Evolutionary conservation across 2,113 vertebrate genomes (phyloP), one percentile per base, ranked within the genome.

Genomic region (Donacobius atricapilla): DNA sequence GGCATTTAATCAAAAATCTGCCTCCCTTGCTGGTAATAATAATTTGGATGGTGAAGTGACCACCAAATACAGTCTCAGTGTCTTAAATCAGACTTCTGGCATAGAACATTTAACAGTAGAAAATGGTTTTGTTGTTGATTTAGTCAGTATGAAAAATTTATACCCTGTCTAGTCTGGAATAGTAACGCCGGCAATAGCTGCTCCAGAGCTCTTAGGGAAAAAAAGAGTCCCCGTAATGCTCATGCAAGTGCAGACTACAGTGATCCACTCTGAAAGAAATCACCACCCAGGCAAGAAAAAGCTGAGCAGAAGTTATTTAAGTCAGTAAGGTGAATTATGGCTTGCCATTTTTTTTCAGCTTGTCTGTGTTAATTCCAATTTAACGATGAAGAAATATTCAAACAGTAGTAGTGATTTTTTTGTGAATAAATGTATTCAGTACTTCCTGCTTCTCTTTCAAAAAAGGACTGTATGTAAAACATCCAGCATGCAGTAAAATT

Each of bases 111-210:
- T 57, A 70, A 75, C 44, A 82, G 51, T 1, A 91, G 39, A 68
- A 91, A 82, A 24, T 16, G 6, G 28, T 58, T 87, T 11, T 78
- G 31, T 21, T 50, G 37, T 71, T 51, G 19, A 76, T 83, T 76
- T 63, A 66, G 45, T 90, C 58, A 95, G 23, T 12, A 53, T 68
- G 9, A 95, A 94, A 93, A 76, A 93, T 85, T 33, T 45, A 56
- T 6, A 66, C 13, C 28, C 69, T 24, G 22, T 50, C 19, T 48
- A 53, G 48, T 60, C 76, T 54, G 56, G 83, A 89, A 54, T 0
- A 33, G 35, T 19, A 71, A 69, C 30, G 42, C 10, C 18, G 31
- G 48, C 61, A 92, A 39, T 2, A 66, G 27, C 42, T 63, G 44
- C 58, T 82, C 56, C 35, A 35, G 47, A 77, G 22, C 15, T 71